Base-by-base conservation (phyloP, 2,113 vertebrate genomes). In the Onychostruthus taczanowskii region DNA sequence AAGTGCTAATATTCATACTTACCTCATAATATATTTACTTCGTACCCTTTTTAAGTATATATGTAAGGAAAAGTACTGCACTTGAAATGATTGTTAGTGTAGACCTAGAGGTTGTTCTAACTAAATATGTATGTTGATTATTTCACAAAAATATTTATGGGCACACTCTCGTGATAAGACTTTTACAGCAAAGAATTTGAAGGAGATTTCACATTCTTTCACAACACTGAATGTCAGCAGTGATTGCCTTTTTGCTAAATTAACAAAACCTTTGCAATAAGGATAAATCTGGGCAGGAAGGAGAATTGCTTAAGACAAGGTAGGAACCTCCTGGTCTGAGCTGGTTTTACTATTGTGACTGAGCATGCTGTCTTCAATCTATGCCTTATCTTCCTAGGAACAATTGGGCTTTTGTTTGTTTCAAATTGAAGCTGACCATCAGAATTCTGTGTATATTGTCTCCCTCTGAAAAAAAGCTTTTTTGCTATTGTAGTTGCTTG, bases 241-340 rank as follows among this genome's bases (percentile, higher is more conserved):
- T 46, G n/a, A 15, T 47, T 85, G 35, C 27, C 7, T 62, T 86
- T 64, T 26, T 77, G 68, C 66, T 64, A 64, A 79, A 50, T 33
- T 64, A 92, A 76, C 84, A 91, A 78, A 90, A 59, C 28, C 59
- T 95, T 92, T 94, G 41, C 43, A 69, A 9, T 75, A 91, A 81
- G 33, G 58, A 49, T 80, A 76, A 78, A 30, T 59, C 16, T 37
- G 30, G 9, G 21, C 10, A 52, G 52, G 41, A 84, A 75, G 43
- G 31, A 37, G 8, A 88, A 49, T 73, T 77, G 15, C 55, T 50
- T 1, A 7, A 70, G 26, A 74, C 23, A 68, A 91, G 26, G 7
- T 78, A 43, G 50, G 30, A 81, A 30, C 21, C 17, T 81, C n/a
- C 22, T 62, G 46, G 9, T 62, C 55, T 53, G 49, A 77, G 7